Base-by-base conservation (phyloP, 1,140 invertebrate species). In the Mesaphorura yosii region DNA sequence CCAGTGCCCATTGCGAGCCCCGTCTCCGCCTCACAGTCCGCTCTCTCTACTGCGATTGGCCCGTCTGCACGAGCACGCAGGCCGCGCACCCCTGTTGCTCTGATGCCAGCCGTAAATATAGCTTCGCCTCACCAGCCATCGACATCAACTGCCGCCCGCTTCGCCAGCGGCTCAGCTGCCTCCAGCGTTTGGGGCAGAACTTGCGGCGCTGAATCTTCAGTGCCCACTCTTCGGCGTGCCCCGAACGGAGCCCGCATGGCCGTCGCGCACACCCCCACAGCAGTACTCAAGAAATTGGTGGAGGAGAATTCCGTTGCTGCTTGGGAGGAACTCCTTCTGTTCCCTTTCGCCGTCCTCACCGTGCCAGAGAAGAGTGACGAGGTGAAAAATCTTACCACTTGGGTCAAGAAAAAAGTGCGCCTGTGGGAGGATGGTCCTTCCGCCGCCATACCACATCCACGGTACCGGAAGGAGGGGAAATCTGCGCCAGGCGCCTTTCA, bases 321-420 rank as follows among this genome's bases (percentile, higher is more conserved):
- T 46, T 51, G 38, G 39, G 37, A 4, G 14, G 27, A 41, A 15
- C 25, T 51, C 20, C n/a, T 51, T 14, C 14, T 25, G 6, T 41
- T 51, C 28, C 49, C 49, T 4, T 51, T 22, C 26, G 7, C 14
- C 23, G 49, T 51, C 5, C 20, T 51, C 7, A 6, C 49, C 5
- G 37, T 51, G 20, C 49, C 49, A 10, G 22, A 25, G 6, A 51
- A 51, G 42, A 10, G 14, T 4, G 39, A 48, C 6, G 26, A 45
- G 6, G 49, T 51, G 5, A 42, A 51, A 15, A 51, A 51, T 22
- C 49, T 51, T 6, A 51, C 49, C 14, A 51, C 49, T 46, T 51
- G 49, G 49, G 38, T 51, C 4, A 51, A 51, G 26, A 7, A 15
- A 6, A n/a, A 10, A n/a, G n/a, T 10, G 17, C 34, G 7, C 17